Evolutionary conservation across 2,113 vertebrate genomes (phyloP), one percentile per base, ranked within the genome.

Genomic region (Chiloscyllium plagiosum): DNA sequence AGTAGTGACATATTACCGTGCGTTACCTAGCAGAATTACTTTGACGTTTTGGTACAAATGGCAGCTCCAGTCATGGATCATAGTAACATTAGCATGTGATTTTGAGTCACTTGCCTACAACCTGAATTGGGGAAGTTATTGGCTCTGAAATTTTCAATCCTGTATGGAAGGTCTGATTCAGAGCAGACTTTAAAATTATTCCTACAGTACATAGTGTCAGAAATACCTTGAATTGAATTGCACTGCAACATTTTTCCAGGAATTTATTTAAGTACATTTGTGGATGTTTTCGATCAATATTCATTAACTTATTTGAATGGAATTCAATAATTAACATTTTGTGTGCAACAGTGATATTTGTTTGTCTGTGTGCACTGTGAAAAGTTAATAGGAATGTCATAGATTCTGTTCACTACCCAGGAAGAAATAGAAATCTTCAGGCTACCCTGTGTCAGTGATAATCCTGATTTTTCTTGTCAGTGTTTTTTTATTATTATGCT

Each of bases 281-380:
- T 93, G 65, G 68, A 87, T 42, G 65, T 66, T 93, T 93, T 93
- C 26, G 68, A n/a, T 93, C 37, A 37, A 93, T 37, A 93, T 19
- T 93, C 61, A 68, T 20, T 61, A 68, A 93, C 37, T 93, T 93
- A 33, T n/a, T 93, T 66, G 90, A 93, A 50, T 61, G 37, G 33
- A 93, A 93, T 93, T 93, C 90, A 93, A 24, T 65, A 93, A 90
- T 90, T 90, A 61, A 52, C 52, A 15, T 83, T 47, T 83, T 50
- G 68, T 93, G 90, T 37, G 42, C 10, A 93, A 19, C 61, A 68
- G 65, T 90, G 87, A 15, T 90, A 90, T 56, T 52, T 90, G 87
- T 90, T 90, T 93, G 29, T 93, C 65, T 3, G 4, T 56, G 17
- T 93, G 90, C 68, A 50, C 90, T 93, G 15, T 93, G n/a, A 93